phyloP scores from a whole-genome alignment of 2,797 vertebrate species.

The Anas georgica region DNA sequence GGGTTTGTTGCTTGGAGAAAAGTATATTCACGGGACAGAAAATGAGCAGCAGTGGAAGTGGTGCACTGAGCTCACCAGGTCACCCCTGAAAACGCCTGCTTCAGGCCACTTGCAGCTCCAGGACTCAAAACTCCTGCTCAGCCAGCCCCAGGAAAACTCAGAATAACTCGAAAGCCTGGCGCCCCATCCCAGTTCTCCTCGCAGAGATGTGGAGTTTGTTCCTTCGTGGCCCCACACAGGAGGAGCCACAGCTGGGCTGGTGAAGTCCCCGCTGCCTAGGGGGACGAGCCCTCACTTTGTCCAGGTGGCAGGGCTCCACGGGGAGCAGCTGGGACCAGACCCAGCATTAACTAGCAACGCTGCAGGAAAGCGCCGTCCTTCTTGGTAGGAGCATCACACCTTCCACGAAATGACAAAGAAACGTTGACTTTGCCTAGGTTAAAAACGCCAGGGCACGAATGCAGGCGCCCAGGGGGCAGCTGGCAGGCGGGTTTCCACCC shows the following conservation, averaged over 20 bases:
- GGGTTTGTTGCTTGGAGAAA: not conserved
- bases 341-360: not conserved
- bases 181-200: not conserved
- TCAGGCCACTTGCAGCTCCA: not conserved
- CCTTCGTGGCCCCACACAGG: not conserved
- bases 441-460: not conserved
- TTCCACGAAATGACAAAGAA: not conserved
- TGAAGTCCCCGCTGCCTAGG: rapidly evolving
- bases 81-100: not conserved
- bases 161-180: not conserved
- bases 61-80: not conserved
- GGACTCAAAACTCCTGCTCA: rapidly evolving
- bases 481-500: not conserved
- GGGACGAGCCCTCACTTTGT: rapidly evolving
- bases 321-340: not conserved
- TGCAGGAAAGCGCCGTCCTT: not conserved
- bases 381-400: not conserved
- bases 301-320: rapidly evolving
- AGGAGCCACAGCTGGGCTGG: rapidly evolving
- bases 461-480: not conserved
- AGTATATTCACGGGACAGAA: not conserved
- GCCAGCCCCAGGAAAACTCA: rapidly evolving
- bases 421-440: not conserved
- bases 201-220: rapidly evolving
- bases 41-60: not conserved